Evolutionary conservation across 2,888 invertebrate genomes (phyloP).

Genomic region (Phengaris alcon): DNA sequence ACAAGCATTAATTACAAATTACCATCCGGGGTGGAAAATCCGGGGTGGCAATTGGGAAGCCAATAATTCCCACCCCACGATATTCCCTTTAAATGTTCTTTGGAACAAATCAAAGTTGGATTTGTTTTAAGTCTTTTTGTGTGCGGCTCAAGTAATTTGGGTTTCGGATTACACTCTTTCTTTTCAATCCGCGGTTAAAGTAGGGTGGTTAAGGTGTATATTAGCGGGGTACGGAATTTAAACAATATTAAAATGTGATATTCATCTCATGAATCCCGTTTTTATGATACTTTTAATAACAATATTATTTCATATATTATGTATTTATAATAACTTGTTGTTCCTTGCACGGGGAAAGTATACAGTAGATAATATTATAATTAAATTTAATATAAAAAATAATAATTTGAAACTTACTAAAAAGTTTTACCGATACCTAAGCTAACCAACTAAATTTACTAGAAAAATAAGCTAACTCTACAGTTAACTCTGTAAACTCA

Average conservation of each 20-base stretch:
- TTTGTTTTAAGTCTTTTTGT: conserved; percentile 42
- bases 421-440: too few species aligned
- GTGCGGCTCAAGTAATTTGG: conserved; percentile 5
- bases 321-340: too few species aligned
- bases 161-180: conserved; percentile 17
- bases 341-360: too few species aligned
- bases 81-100: conserved; percentile 52
- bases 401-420: too few species aligned
- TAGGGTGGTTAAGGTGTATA: not conserved
- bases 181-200: conserved; percentile 14
- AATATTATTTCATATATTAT: too few species aligned
- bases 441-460: too few species aligned
- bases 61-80: conserved; percentile 37
- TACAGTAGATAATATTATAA: too few species aligned
- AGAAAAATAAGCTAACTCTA: too few species aligned
- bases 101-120: conserved; percentile 64
- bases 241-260: not conserved
- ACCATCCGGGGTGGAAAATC: conserved; percentile 38
- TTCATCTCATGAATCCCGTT: not conserved
- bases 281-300: too few species aligned
- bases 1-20: conserved; percentile 64
- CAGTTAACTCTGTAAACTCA: too few species aligned
- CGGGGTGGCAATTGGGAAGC: conserved; percentile 30
- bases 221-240: not conserved
- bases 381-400: too few species aligned